These are phyloP conservation scores for Macropodus opercularis DNA, from an alignment of 2,797 vertebrate species.

Conservation along the genomic window DNA sequence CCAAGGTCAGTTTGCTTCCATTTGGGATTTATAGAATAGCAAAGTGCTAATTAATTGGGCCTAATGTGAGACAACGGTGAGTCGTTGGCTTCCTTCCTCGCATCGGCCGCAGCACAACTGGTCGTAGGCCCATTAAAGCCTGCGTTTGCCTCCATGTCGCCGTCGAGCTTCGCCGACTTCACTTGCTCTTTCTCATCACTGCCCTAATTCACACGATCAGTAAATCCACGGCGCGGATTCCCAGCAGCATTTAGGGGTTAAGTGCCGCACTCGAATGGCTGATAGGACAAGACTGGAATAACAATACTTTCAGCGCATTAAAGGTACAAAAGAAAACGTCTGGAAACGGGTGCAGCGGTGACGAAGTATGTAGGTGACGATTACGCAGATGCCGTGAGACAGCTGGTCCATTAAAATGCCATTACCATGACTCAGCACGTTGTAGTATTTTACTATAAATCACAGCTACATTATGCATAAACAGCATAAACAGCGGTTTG, in stretches of 20 bases:
- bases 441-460: conserved; percentile 9
- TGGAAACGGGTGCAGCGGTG: neutral
- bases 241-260: neutral
- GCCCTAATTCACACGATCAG: neutral
- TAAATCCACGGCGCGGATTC: conserved; percentile 8
- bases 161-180: conserved; percentile 7
- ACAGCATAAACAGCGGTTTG: neutral
- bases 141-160: conserved; percentile 26
- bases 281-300: neutral
- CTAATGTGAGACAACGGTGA: conserved; percentile 66
- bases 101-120: conserved; percentile 25
- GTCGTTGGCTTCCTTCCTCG: conserved; percentile 33
- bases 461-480: neutral
- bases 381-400: conserved; percentile 20
- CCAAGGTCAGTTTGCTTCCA: conserved; percentile 67
- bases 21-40: conserved; percentile 55
- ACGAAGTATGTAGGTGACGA: conserved; percentile 10
- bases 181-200: conserved; percentile 1
- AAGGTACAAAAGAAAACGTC: neutral
- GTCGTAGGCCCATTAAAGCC: conserved; percentile 34
- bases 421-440: conserved; percentile 2
- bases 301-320: neutral
- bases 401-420: conserved; percentile 18
- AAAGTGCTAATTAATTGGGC: conserved; percentile 75
- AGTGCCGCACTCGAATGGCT: neutral